phyloP scores from a whole-genome alignment of 2,888 invertebrate genomes.

The Pyrgus malvae region DNA sequence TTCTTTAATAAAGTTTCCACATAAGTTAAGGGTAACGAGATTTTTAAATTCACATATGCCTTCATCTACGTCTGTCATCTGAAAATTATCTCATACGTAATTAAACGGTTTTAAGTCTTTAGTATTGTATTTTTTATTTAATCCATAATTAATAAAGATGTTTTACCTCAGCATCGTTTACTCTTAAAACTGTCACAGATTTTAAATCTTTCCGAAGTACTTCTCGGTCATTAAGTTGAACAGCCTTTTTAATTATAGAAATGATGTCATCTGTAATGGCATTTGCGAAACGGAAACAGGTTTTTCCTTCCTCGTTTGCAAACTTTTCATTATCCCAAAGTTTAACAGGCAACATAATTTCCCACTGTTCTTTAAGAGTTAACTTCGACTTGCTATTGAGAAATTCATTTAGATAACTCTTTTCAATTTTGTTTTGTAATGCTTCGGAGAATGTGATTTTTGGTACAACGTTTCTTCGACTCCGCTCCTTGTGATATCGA shows the following conservation, averaged over 20 bases:
- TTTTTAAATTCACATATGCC: conserved; percentile 57
- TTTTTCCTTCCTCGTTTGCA: conserved; percentile 57
- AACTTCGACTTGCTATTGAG: conserved; percentile 52
- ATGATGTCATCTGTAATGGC: conserved; percentile 58
- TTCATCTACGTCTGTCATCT: conserved; percentile 76
- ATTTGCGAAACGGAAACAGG: conserved; percentile 57
- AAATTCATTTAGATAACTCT: conserved; percentile 56
- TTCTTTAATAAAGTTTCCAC: conserved; percentile 60
- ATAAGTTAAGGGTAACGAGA: conserved; percentile 68
- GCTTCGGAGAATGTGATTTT: conserved; percentile 52
- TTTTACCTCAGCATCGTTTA: conserved; percentile 59
- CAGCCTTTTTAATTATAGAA: conserved; percentile 53
- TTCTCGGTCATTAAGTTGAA: conserved; percentile 46
- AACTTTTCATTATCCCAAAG: conserved; percentile 68
- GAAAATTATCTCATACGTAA: conserved; percentile 29
- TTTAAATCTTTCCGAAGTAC: conserved; percentile 52
- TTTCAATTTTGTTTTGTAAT: conserved; percentile 55
- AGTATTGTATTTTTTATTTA: neutral
- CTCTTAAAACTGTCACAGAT: conserved; percentile 50
- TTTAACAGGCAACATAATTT: conserved; percentile 53
- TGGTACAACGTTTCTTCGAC: conserved; percentile 42
- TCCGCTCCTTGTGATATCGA: conserved; percentile 53
- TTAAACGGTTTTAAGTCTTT: neutral
- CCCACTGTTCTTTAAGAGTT: conserved; percentile 59
- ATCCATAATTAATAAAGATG: too few relatives aligned